A percentile compares a stretch with the other conserved stretches of the same genome.
phyloP scores from a whole-genome alignment of 2,797 vertebrate genomes.

The Bucorvus abyssinicus region DNA sequence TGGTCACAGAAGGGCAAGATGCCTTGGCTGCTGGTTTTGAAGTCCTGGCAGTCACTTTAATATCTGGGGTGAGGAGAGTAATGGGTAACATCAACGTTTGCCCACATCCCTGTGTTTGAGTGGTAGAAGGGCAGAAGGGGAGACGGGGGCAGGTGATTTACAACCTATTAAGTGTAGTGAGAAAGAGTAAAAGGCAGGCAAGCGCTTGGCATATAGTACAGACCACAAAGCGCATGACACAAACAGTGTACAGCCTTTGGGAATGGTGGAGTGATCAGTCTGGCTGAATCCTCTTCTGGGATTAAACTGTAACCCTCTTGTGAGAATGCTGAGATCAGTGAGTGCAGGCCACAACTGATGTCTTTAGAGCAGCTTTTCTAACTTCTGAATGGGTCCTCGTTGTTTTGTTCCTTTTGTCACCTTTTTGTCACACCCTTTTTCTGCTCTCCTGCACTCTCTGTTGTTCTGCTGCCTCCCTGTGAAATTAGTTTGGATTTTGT shows the following conservation, averaged over 20 bases:
- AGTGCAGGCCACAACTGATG: not conserved
- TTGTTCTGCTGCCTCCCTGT: not conserved
- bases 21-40: not conserved
- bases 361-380: not conserved
- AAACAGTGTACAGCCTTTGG: not conserved
- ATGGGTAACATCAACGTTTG: not conserved
- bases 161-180: not conserved
- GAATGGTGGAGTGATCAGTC: not conserved
- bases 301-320: not conserved
- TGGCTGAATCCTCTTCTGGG: not conserved
- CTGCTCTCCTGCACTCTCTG: not conserved
- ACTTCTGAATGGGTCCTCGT: not conserved
- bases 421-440: no score
- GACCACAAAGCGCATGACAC: not conserved
- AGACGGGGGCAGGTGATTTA: not conserved
- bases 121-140: not conserved
- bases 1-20: not conserved
- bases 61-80: not conserved
- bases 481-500: not conserved
- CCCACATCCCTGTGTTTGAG: not conserved
- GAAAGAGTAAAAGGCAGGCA: not conserved
- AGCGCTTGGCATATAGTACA: not conserved
- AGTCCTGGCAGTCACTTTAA: not conserved
- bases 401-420: not conserved
- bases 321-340: not conserved